phyloP scores from a whole-genome alignment of 2,113 vertebrate species.

The Sorex fumeus region DNA sequence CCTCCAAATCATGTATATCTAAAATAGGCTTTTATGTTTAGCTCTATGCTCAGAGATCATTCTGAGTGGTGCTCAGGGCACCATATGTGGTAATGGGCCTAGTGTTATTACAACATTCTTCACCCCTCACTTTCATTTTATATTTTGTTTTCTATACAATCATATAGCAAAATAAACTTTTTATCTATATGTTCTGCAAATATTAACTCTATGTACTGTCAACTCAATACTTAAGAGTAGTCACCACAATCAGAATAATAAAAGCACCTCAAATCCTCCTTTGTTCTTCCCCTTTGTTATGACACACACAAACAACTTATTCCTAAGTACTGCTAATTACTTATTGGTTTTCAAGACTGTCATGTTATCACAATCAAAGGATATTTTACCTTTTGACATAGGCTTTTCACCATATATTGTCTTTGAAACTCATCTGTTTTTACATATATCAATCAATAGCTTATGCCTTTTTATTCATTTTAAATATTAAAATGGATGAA shows the following conservation, averaged over 20 bases:
- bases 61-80: no score
- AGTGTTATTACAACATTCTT: background rate
- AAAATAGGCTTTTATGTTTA: background rate
- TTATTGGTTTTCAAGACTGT: conserved; percentile 3
- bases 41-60: no score
- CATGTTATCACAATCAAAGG: background rate
- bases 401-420: background rate
- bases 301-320: background rate
- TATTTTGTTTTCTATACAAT: background rate
- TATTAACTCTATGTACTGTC: background rate
- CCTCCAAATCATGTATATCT: background rate
- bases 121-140: no score
- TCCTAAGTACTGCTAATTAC: background rate
- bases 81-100: background rate
- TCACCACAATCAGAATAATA: background rate
- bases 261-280: background rate
- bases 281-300: background rate
- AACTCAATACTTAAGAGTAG: background rate
- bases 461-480: background rate
- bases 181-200: background rate
- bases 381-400: background rate
- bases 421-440: conserved; percentile 14
- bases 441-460: background rate
- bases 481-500: conserved; percentile 8
- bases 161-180: background rate